phyloP scores from a whole-genome alignment of 2,797 vertebrate species.

The Sebastes reedi region DNA sequence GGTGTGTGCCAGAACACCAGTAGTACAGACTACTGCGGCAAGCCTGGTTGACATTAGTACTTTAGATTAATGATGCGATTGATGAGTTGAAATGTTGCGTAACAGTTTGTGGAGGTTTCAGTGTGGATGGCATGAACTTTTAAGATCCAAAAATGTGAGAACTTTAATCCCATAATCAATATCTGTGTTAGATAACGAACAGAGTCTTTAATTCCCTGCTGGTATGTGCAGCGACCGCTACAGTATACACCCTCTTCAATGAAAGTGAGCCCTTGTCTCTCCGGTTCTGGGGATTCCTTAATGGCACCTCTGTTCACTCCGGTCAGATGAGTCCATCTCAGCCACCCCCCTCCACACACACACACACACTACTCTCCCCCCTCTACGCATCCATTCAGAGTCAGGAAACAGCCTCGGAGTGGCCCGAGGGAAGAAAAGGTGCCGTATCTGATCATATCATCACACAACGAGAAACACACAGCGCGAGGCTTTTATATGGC shows the following conservation, averaged over 20 bases:
- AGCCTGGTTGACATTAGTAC: not conserved
- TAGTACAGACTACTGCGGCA: too few relatives aligned
- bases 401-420: slow-evolving; percentile 77
- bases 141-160: not conserved
- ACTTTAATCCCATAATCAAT: not conserved
- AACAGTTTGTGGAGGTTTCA: not conserved
- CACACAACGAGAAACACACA: slow-evolving; percentile 66
- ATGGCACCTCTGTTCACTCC: slow-evolving; percentile 80
- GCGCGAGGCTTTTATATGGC: slow-evolving; percentile 59
- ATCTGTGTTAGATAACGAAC: slow-evolving; percentile 20
- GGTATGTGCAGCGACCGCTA: slow-evolving; percentile 58
- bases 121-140: not conserved
- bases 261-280: slow-evolving; percentile 77
- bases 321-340: slow-evolving; percentile 77
- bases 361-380: not conserved
- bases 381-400: slow-evolving; percentile 73
- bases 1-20: too few relatives aligned
- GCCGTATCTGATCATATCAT: slow-evolving; percentile 80
- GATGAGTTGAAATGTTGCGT: not conserved
- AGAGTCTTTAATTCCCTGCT: slow-evolving; percentile 40
- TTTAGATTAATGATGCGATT: not conserved
- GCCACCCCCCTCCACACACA: not conserved
- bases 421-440: slow-evolving; percentile 76
- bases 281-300: slow-evolving; percentile 67
- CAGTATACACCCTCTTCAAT: slow-evolving; percentile 58